phyloP scores from a whole-genome alignment of 2,797 vertebrate species.

The Cossypha heuglini region DNA sequence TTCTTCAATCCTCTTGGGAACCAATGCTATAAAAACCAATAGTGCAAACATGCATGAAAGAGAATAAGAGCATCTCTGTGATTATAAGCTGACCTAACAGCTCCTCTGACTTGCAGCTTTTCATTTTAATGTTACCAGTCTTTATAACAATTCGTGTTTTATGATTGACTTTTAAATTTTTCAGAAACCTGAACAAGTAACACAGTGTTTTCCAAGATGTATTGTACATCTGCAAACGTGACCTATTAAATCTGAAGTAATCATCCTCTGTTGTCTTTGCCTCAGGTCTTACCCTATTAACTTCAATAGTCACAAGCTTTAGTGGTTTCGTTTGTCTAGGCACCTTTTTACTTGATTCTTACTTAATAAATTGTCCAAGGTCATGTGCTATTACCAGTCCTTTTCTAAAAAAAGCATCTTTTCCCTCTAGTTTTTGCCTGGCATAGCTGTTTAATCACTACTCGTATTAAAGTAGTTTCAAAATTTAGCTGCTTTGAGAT shows the following conservation, averaged over 20 bases:
- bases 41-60: accelerated
- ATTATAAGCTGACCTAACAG: neutral
- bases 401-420: neutral
- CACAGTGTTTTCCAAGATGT: neutral
- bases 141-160: neutral
- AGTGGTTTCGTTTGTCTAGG: neutral
- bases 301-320: neutral
- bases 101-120: neutral
- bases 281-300: neutral
- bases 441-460: neutral
- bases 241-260: neutral
- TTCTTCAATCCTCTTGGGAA: neutral
- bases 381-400: neutral
- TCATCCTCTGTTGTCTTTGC: neutral
- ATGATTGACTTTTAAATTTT: neutral
- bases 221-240: neutral
- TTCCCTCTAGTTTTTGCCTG: neutral
- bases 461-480: neutral
- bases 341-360: neutral
- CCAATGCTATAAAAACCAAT: neutral
- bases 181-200: neutral
- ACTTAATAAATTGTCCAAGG: neutral
- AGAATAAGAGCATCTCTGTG: neutral
- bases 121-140: neutral
- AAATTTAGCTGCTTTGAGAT: neutral